Evolutionary conservation across 2,888 invertebrate genomes (phyloP).

Genomic region (Gastrophysa polygoni): DNA sequence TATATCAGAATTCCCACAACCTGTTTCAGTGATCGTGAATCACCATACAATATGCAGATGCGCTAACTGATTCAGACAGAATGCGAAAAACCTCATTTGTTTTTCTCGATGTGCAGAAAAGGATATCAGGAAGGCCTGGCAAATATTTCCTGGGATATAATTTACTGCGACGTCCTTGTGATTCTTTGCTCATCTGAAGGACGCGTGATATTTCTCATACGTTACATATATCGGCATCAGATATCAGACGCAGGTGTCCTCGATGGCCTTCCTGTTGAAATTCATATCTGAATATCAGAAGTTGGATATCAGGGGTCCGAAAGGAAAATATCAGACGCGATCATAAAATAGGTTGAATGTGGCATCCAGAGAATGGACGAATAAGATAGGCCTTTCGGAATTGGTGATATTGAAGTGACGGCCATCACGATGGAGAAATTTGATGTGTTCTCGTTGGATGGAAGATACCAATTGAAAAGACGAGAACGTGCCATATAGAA

Average conservation of each 20-base stretch:
- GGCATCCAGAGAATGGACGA: slow-evolving; percentile 37
- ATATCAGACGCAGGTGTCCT: slow-evolving; percentile 48
- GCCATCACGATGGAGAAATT: slow-evolving; percentile 17
- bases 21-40: no score
- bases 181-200: slow-evolving; percentile 37
- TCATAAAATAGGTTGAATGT: slow-evolving; percentile 43
- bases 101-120: not conserved
- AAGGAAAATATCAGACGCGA: slow-evolving; percentile 22
- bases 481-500: no score
- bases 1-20: no score
- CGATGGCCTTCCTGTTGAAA: slow-evolving; percentile 50
- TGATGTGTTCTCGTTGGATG: slow-evolving; percentile 3
- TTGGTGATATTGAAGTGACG: slow-evolving; percentile 35
- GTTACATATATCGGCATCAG: slow-evolving; percentile 46
- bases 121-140: slow-evolving; percentile 13
- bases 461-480: no score
- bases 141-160: slow-evolving; percentile 16
- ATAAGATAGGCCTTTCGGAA: slow-evolving; percentile 35
- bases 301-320: slow-evolving; percentile 20
- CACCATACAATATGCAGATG: no score
- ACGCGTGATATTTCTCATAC: slow-evolving; percentile 44
- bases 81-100: not conserved
- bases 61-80: no score
- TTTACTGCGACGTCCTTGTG: slow-evolving; percentile 26
- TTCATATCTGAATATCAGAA: slow-evolving; percentile 50